A percentile compares a stretch with the other conserved stretches of the same genome.
These are phyloP conservation scores for Brachypodius melanocephalos DNA, from an alignment of 2,113 vertebrate species.

Conservation along the genomic window DNA sequence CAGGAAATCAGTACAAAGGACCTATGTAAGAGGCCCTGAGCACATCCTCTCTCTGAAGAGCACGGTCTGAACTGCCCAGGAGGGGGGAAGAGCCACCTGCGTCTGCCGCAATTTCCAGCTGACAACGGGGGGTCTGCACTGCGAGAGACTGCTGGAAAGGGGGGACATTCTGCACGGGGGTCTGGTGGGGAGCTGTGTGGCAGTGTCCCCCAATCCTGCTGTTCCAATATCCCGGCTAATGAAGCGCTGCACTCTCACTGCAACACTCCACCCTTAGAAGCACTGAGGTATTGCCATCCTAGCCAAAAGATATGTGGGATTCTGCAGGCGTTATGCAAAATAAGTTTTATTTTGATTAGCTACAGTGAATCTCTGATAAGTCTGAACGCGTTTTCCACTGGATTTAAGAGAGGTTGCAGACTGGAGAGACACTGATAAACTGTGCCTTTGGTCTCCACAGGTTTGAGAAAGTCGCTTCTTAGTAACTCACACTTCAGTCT, in stretches of 20 bases:
- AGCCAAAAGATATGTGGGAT: background rate
- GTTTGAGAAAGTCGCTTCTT: constrained; percentile 37
- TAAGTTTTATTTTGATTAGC: background rate
- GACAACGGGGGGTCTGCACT: background rate
- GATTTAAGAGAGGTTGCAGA: constrained; percentile 8
- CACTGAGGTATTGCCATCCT: constrained; percentile 29
- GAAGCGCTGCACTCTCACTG: background rate
- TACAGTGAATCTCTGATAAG: background rate
- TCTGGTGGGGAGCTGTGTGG: background rate
- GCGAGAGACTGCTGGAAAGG: background rate
- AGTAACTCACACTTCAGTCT: constrained; percentile 24
- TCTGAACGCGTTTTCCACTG: background rate
- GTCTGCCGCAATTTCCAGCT: constrained; percentile 13
- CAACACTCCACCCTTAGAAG: constrained; percentile 26
- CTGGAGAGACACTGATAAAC: constrained; percentile 26
- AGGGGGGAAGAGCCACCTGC: background rate
- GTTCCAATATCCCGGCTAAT: background rate
- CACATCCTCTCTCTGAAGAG: background rate
- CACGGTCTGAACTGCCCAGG: background rate
- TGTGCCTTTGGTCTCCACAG: constrained; percentile 52
- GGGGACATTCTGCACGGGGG: background rate
- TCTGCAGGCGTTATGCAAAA: background rate
- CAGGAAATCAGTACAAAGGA: constrained; percentile 81
- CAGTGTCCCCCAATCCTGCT: background rate
- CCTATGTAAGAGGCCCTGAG: constrained; percentile 71